Evolutionary conservation across 2,797 vertebrate species (phyloP), one percentile per base, ranked within the genome.

Genomic region (Sebastes steindachneri): DNA sequence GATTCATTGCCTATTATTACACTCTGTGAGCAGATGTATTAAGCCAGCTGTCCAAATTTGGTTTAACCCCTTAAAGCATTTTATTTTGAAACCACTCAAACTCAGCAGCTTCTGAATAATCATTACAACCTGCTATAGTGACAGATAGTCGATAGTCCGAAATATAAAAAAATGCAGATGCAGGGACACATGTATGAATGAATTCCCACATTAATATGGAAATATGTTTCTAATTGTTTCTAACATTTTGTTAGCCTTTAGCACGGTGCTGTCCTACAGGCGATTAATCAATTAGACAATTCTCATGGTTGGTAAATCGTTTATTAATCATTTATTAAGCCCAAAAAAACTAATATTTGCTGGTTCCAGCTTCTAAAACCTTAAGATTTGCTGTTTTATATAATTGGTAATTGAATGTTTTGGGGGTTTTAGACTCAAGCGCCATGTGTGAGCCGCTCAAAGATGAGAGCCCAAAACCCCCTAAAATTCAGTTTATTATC

Each of bases 1-100:
- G 68, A 86, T 83, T 86, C 81, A 81, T 53, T 26, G 58, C 26
- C 73, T 78, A 45, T 79, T 83, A 80, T 81, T 60, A 68, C 54
- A 68, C 72, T 64, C 37, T 45, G 31, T 68, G 68, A 75, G 71
- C 69, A 67, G 59, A 84, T 75, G 19, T 26, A 21, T 86, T 72
- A 23, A 69, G 48, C 23, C 26, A 26, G 35, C 69, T 33, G 54
- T 10, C 63, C 71, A 31, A 66, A 57, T 86, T 69, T 82, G 68
- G 33, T 54, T 72, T 59, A 51, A 3, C 33, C 12, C 6, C 21
- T 9, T 57, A 3, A 10, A 15, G n/a, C 19, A 3, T 71, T 79
- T 82, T 23, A 35, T 73, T 65, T 71, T 73, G n/a, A 33, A 33
- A 33, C 3, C 26, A 1, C 63, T 77, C 9, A 35, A 60, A 72